These are phyloP conservation scores for Drosophila niveifrons DNA, from an alignment of 2,888 invertebrate genomes.

Conservation along the genomic window DNA sequence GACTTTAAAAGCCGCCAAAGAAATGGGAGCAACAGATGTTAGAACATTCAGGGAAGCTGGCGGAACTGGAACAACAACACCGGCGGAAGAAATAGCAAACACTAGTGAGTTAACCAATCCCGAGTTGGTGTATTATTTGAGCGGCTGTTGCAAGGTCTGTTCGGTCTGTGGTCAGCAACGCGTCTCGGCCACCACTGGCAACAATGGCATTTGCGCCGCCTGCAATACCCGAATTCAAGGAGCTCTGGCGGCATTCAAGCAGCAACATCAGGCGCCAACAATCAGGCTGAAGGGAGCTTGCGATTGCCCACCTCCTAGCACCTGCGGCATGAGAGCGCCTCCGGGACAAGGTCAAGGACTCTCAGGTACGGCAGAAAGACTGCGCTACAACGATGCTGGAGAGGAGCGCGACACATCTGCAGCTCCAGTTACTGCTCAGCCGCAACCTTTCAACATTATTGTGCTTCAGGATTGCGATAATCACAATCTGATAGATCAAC, in stretches of 20 bases:
- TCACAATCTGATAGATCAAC: constrained; percentile 53
- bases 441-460: constrained; percentile 47
- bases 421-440: neutral
- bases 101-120: neutral
- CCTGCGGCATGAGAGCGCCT: too few species aligned
- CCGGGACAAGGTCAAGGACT: too few species aligned
- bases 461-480: constrained; percentile 61
- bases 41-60: too few species aligned
- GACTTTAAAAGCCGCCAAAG: neutral
- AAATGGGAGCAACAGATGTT: neutral
- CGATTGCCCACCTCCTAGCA: too few species aligned
- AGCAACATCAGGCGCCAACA: too few species aligned
- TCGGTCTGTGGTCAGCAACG: constrained; percentile 37
- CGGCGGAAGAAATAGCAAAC: neutral
- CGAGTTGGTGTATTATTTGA: constrained; percentile 6
- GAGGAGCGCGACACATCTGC: neutral
- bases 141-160: constrained; percentile 28
- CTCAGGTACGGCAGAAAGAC: too few species aligned
- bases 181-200: neutral
- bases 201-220: constrained; percentile 33
- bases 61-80: neutral
- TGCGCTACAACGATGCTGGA: too few species aligned
- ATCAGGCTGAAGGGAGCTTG: too few species aligned
- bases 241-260: constrained; percentile 16
- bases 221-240: constrained; percentile 39